phyloP scores from a whole-genome alignment of 2,888 invertebrate species.

The Xestoiulus laeticollis region DNA sequence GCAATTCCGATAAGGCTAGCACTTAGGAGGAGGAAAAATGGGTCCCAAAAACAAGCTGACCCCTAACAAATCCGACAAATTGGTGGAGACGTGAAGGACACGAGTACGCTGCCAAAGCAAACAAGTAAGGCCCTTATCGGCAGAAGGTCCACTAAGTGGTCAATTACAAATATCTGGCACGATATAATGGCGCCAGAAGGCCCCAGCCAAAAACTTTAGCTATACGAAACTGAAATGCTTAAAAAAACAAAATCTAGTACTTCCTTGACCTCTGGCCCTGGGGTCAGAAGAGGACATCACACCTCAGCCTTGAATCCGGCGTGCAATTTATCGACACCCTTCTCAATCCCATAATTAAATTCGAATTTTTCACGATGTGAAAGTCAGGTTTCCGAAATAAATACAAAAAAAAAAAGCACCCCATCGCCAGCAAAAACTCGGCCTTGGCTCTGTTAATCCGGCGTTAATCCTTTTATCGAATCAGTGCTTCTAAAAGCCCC shows the following conservation, averaged over 20 bases:
- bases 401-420: background rate
- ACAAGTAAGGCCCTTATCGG: background rate
- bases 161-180: background rate
- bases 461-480: slow-evolving; percentile 37
- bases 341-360: slow-evolving; percentile 15
- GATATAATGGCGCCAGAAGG: background rate
- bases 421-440: background rate
- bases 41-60: background rate
- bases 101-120: background rate
- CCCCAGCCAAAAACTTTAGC: background rate
- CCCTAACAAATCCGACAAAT: background rate
- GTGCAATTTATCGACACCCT: slow-evolving; percentile 32
- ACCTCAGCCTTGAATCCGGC: slow-evolving; percentile 29
- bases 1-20: background rate
- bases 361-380: background rate
- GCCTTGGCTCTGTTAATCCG: slow-evolving; percentile 1
- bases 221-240: background rate
- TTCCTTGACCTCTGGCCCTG: background rate
- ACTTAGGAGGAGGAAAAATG: background rate
- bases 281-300: slow-evolving; percentile 10
- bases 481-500: slow-evolving; percentile 28
- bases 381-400: background rate
- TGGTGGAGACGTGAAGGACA: background rate
- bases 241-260: background rate
- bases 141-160: slow-evolving; percentile 7